Conservation (phyloP, 2,797 vertebrate genomes). For the Remorina albescens region DNA sequence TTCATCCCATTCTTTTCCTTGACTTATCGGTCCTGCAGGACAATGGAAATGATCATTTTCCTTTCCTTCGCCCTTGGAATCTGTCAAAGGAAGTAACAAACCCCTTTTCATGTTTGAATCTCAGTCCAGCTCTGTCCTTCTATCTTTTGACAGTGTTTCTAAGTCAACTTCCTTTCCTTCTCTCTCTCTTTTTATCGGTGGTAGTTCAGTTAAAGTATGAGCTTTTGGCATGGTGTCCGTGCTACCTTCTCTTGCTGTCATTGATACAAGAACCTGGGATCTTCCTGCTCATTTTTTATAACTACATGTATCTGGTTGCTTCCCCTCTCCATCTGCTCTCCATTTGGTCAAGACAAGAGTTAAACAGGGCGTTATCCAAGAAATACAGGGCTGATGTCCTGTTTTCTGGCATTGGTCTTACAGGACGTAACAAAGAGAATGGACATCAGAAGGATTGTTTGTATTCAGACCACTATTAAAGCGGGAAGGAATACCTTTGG, state of each 20-base stretch:
- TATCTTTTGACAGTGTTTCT: conserved; percentile 46
- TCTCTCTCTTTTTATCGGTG: conserved; percentile 25
- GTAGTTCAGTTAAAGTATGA: conserved; percentile 28
- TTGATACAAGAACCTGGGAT: conserved; percentile 8
- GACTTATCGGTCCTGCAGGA: conserved; percentile 38
- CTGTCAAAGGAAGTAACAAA: conserved; percentile 62
- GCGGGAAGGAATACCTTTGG: conserved; percentile 16
- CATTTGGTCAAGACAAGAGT: conserved; percentile 34
- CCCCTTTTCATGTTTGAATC: conserved; percentile 63
- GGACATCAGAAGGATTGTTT: conserved; percentile 13
- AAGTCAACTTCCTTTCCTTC: conserved; percentile 50
- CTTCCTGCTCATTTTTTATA: conserved; percentile 11
- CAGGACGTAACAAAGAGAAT: conserved; percentile 39
- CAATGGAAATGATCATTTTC: conserved; percentile 45
- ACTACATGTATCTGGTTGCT: not conserved
- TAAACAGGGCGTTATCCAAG: conserved; percentile 39
- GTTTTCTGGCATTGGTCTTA: conserved; percentile 46
- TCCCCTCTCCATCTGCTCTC: conserved; percentile 42
- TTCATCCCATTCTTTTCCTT: conserved; percentile 8
- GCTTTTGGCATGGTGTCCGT: conserved; percentile 12
- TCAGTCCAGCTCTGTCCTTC: conserved; percentile 42
- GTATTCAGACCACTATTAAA: conserved; percentile 33
- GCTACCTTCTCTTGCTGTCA: conserved; percentile 19
- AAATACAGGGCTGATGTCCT: conserved; percentile 41
- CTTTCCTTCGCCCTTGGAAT: conserved; percentile 21